Conservation (phyloP, 2,797 vertebrate species). For the Apodemus agrarius region DNA sequence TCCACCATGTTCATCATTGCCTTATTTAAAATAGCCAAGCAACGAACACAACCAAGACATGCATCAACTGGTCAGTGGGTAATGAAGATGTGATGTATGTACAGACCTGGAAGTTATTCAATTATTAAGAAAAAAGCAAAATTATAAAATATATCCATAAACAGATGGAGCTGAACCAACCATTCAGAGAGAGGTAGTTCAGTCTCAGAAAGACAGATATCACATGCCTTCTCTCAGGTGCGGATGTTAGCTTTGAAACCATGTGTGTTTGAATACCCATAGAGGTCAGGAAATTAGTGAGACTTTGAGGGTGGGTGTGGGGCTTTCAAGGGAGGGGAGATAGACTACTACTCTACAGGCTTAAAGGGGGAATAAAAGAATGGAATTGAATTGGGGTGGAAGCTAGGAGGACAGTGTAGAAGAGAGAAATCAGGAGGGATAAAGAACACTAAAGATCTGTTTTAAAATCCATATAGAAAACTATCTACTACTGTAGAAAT, state of each 20-base stretch:
- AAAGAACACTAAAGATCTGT: neutral
- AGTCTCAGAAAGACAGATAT: neutral
- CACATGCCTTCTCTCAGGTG: neutral
- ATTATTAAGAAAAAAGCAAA: neutral
- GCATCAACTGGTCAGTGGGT: neutral
- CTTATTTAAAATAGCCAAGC: neutral
- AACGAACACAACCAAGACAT: neutral
- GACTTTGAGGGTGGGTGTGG: fast-evolving
- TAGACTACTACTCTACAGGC: neutral
- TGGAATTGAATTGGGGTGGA: too few relatives aligned
- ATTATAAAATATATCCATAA: neutral
- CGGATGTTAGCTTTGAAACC: neutral
- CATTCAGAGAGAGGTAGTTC: neutral
- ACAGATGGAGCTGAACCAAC: neutral
- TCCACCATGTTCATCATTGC: neutral
- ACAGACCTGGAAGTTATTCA: neutral
- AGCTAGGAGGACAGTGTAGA: neutral
- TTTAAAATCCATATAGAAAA: neutral
- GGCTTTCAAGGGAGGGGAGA: neutral
- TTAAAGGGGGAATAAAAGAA: neutral
- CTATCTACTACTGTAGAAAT: neutral
- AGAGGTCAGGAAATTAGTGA: neutral
- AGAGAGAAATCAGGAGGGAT: neutral
- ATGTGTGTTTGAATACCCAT: neutral
- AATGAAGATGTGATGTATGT: neutral